Base-by-base conservation (phyloP, 2,888 invertebrate species). In the Pammene fasciana region DNA sequence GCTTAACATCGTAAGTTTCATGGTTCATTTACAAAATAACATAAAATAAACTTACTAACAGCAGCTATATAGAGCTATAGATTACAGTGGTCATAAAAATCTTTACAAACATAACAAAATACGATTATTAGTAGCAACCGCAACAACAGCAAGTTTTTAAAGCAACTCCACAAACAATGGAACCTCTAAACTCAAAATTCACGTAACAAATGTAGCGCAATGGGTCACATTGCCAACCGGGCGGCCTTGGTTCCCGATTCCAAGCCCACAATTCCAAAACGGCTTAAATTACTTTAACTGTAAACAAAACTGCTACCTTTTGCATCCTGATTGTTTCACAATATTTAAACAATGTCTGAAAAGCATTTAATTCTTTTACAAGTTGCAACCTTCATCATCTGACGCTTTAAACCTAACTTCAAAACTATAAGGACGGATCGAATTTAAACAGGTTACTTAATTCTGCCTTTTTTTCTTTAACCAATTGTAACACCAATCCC, bases 141-240 rank as follows among this genome's bases (percentile, higher is more conserved):
- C 26, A 45, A n/a, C 9, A 45, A 45, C 6, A 10, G 10, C n/a
- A 59, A 46, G 41, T 45, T 59, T 45, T 34, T n/a, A n/a, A n/a
- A n/a, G 16, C 54, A 34, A 16, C 60, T 6, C 2, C 41, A 18
- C 18, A 45, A 67, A 67, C 60, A 67, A 67, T 55, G 50, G 67
- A 5, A 11, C 45, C 18, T 52, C 43, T 34, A 60, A 67, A 67
- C 43, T 45, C 57, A 45, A 59, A 59, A 68, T 57, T 36, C 65
- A 60, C 70, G 70, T 60, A 70, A 65, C 65, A 70, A 82, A 87
- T 85, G 84, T 88, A 83, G 88, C 83, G 81, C 89, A 89, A 78
- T 88, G 86, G 90, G 90, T 90, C 90, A 90, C 90, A 84, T 89
- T 89, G 87, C 82, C 78, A 75, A 88, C 85, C 84, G 85, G 91